Conservation (phyloP, 2,113 vertebrate genomes). For the Archocentrus centrarchus region DNA sequence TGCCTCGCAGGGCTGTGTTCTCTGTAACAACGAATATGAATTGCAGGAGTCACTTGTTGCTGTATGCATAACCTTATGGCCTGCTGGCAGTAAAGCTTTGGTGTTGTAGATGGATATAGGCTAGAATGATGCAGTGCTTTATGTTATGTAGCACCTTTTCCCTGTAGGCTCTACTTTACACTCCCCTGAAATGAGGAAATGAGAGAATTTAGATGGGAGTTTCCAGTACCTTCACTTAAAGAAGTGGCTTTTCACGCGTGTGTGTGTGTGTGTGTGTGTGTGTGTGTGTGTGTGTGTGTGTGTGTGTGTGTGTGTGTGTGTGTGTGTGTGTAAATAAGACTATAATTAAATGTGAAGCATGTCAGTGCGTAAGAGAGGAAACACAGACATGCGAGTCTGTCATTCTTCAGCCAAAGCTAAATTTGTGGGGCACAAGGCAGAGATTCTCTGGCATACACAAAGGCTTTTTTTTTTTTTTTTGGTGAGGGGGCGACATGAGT, state of each 20-base stretch:
- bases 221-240: background rate
- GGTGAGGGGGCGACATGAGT: slow-evolving; percentile 43
- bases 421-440: background rate
- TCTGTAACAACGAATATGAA: background rate
- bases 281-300: background rate
- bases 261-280: background rate
- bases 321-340: background rate
- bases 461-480: background rate
- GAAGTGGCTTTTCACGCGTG: slow-evolving; percentile 2
- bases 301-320: too few relatives aligned
- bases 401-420: slow-evolving; percentile 14
- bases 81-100: background rate
- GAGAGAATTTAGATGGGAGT: background rate
- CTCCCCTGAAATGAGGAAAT: background rate
- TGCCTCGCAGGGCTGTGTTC: background rate
- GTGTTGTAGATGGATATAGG: background rate
- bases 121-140: background rate
- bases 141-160: background rate
- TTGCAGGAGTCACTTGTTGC: slow-evolving; percentile 17
- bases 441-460: background rate
- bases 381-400: background rate
- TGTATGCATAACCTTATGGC: background rate
- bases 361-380: background rate
- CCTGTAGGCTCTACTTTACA: background rate
- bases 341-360: background rate